phyloP scores from a whole-genome alignment of 2,888 invertebrate species.

The Reticulitermes lucifugus region DNA sequence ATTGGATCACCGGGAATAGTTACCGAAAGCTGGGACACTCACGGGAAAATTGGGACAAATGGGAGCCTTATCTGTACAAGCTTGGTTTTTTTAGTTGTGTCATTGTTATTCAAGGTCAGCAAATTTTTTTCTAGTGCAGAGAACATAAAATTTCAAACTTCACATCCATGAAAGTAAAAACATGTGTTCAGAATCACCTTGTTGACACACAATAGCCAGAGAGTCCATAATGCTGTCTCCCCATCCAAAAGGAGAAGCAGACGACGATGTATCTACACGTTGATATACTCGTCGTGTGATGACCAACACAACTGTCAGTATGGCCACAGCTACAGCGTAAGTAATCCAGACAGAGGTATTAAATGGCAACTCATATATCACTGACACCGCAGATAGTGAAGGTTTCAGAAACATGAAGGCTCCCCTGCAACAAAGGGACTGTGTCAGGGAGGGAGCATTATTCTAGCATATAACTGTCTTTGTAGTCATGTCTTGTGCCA shows the following conservation, averaged over 20 bases:
- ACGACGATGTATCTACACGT: neutral
- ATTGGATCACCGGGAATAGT: too few relatives aligned
- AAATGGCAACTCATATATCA: conserved; percentile 28
- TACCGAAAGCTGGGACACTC: too few relatives aligned
- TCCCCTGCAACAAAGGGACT: neutral
- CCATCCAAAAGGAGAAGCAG: neutral
- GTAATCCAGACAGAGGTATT: conserved; percentile 14
- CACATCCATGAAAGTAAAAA: too few relatives aligned
- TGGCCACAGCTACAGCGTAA: neutral
- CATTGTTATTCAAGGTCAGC: too few relatives aligned
- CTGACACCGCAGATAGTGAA: conserved; percentile 15
- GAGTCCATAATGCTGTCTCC: conserved; percentile 11
- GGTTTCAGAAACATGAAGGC: conserved; percentile 37
- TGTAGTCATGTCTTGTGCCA: too few relatives aligned
- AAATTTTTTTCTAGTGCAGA: too few relatives aligned
- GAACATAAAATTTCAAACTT: too few relatives aligned
- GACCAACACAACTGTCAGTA: neutral
- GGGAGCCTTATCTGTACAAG: too few relatives aligned
- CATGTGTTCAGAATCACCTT: neutral
- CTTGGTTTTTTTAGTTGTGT: too few relatives aligned
- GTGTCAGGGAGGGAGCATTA: too few relatives aligned
- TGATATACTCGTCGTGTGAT: neutral
- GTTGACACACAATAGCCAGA: conserved; percentile 27
- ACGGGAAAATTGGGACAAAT: too few relatives aligned
- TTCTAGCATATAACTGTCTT: too few relatives aligned